phyloP scores from a whole-genome alignment of 2,113 vertebrate species.

The Quiscalus mexicanus region DNA sequence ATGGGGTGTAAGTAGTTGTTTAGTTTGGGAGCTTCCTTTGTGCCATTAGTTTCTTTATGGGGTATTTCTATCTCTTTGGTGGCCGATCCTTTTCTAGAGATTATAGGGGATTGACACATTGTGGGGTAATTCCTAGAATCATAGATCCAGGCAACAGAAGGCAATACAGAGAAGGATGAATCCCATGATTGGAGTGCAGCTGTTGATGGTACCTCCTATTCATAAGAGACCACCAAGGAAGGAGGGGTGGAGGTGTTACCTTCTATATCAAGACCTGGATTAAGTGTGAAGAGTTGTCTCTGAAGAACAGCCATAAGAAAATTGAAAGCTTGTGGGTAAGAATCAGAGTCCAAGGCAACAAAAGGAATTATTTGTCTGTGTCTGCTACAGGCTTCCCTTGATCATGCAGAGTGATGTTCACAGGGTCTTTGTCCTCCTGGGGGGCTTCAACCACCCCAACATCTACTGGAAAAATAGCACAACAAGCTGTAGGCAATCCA shows the following conservation, averaged over 20 bases:
- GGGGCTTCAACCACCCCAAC: background rate
- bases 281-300: background rate
- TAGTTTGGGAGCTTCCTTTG: background rate
- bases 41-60: background rate
- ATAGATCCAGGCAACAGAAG: background rate
- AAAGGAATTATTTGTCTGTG: background rate
- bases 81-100: background rate
- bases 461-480: background rate
- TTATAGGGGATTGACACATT: background rate
- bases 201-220: background rate
- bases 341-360: background rate
- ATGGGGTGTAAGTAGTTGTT: background rate
- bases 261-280: background rate
- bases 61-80: background rate
- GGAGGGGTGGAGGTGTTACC: background rate
- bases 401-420: background rate
- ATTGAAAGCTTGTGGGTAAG: background rate
- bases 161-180: background rate
- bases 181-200: background rate
- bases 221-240: background rate
- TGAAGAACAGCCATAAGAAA: background rate
- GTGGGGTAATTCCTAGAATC: background rate
- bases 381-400: background rate
- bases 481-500: background rate
- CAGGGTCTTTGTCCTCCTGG: background rate